Evolutionary conservation across 2,797 vertebrate species (phyloP), one percentile per base, ranked within the genome.

Genomic region (Fundulus diaphanus): DNA sequence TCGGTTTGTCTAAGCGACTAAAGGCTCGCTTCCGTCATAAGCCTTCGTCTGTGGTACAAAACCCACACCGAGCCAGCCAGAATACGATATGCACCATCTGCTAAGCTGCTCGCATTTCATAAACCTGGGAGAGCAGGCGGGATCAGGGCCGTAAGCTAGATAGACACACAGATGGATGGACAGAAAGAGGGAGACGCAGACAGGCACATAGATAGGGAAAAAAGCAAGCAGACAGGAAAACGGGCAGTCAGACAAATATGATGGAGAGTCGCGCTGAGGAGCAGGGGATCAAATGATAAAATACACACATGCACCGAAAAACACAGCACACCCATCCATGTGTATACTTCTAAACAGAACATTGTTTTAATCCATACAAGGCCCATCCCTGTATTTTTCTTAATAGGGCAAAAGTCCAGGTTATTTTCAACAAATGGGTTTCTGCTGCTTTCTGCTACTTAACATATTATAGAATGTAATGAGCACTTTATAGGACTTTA

Each of bases 21-120:
- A 92, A 89, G 87, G 90, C 91, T 93, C 92, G 89, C 88, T 86
- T 92, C 91, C 88, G 86, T 88, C 76, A 82, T 89, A 91, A 93
- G 90, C 90, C 89, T 87, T 86, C 87, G 78, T 92, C 92, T 93
- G 90, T 88, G 88, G 87, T 91, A 92, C 92, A 92, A 92, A 93
- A 92, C 90, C 90, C 87, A 84, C 87, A 82, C 83, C 83, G 92
- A 87, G 88, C 90, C 82, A 80, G 89, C 82, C 87, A 85, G 92
- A 92, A 93, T 91, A 88, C 86, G 87, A 92, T 92, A 92, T 89
- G 91, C 89, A 92, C 88, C 91, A 92, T 93, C 94, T 92, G 90
- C 87, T 91, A 88, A 93, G 90, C 89, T 90, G 92, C 89, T 90
- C 87, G 77, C 88, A 85, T 93, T 93, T 90, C 90, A 91, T 90